Evolutionary conservation across 2,113 vertebrate species (phyloP).

Genomic region (Microcebus griseorufus): DNA sequence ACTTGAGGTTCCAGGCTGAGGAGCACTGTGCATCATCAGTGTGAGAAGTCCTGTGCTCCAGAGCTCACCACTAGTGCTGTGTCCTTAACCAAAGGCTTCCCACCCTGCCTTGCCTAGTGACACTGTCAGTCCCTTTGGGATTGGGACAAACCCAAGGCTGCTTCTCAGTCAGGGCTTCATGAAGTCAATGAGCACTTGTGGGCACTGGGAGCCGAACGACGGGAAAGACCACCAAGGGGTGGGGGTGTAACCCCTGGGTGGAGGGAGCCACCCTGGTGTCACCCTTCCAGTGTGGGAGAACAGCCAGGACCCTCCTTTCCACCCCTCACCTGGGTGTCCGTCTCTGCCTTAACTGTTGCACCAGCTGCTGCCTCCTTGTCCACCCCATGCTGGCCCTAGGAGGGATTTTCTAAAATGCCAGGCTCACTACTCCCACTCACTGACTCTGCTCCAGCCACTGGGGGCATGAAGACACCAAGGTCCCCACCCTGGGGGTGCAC

Average conservation of each 20-base stretch:
- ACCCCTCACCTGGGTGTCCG: background rate
- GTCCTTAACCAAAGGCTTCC: background rate
- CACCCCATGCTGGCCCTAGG: background rate
- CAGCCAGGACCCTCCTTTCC: no score
- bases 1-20: background rate
- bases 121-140: background rate
- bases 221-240: background rate
- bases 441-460: background rate
- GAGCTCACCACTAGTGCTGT: background rate
- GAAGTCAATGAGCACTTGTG: background rate
- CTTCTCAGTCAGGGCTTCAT: background rate
- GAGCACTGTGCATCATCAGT: no score
- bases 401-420: background rate
- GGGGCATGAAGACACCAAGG: background rate
- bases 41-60: background rate
- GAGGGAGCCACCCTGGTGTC: background rate
- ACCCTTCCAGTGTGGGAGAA: background rate
- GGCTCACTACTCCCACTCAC: background rate
- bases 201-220: background rate
- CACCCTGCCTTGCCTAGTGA: no score
- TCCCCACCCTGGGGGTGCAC: background rate
- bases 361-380: background rate
- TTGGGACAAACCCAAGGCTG: background rate
- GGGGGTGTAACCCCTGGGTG: accelerated
- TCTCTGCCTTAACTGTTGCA: background rate